Evolutionary conservation across 2,797 vertebrate species (phyloP), one percentile per base, ranked within the genome.

Genomic region (Tamandua tetradactyla): DNA sequence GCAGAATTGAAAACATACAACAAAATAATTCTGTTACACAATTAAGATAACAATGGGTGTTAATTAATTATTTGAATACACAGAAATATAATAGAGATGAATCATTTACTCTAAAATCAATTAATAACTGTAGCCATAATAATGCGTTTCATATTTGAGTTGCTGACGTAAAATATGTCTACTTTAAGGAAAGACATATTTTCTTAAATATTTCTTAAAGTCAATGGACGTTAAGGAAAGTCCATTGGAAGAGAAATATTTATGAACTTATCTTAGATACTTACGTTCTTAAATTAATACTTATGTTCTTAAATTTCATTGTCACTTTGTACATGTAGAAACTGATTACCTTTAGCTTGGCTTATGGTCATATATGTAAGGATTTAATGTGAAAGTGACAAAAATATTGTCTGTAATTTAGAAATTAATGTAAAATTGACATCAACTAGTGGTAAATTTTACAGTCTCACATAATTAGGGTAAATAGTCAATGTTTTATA

Each of bases 351-450:
- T 95, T 87, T 66, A 79, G 14, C 22, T 68, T 79, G 57, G 22
- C 32, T 55, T 52, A 25, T 23, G 20, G 32, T 69, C 64, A 49
- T 40, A 86, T 5, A 57, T 80, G 4, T 96, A 78, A 96, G 62
- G 17, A 89, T 84, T 91, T 72, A 87, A 83, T 49, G 11, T 71
- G 81, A 87, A 93, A 88, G 37, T 59, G 44, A 32, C 9, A 22
- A 55, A 52, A 37, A 68, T 68, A 27, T 27, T 52, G 47, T 25
- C 37, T 37, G n/a, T 84, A 68, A 85, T 80, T 71, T 93, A 79
- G 55, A 95, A 52, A 87, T 95, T 37, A 85, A 47, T 88, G 7
- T 80, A 80, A 94, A 87, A 42, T 75, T 88, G 17, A 94, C 74
- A 85, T 85, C 52, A 86, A 35, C n/a, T 75, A 37, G 23, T 80